Evolutionary conservation across 2,797 vertebrate species (phyloP).

Genomic region (Poeciliopsis turneri): DNA sequence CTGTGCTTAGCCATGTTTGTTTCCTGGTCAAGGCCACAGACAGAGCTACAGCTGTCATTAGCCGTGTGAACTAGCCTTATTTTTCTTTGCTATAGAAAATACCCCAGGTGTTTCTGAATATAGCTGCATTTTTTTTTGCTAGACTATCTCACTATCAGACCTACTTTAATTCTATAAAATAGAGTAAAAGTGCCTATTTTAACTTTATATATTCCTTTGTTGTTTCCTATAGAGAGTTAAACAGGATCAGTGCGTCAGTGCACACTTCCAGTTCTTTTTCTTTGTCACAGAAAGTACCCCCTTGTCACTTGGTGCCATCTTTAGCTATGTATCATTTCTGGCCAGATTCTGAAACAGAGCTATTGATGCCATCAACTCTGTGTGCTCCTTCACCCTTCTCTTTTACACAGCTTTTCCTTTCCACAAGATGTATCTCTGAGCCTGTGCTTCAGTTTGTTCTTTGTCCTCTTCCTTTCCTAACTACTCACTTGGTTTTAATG

Average conservation of each 20-base stretch:
- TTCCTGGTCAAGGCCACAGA: neutral
- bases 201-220: neutral
- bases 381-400: neutral
- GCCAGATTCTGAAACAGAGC: neutral
- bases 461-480: neutral
- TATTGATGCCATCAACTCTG: neutral
- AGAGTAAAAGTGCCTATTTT: neutral
- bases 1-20: neutral
- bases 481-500: neutral
- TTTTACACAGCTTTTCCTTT: neutral
- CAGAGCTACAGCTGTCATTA: neutral
- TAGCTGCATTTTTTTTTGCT: neutral
- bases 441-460: neutral
- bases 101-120: neutral
- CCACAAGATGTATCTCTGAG: neutral
- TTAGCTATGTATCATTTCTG: neutral
- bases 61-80: neutral
- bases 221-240: neutral
- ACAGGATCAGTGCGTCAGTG: neutral
- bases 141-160: neutral
- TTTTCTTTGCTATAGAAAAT: neutral
- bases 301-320: neutral
- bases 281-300: neutral
- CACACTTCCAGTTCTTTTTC: neutral
- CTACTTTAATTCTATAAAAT: neutral